These are phyloP conservation scores for Amiota mariae DNA, from an alignment of 2,888 invertebrate genomes.

Conservation along the genomic window DNA sequence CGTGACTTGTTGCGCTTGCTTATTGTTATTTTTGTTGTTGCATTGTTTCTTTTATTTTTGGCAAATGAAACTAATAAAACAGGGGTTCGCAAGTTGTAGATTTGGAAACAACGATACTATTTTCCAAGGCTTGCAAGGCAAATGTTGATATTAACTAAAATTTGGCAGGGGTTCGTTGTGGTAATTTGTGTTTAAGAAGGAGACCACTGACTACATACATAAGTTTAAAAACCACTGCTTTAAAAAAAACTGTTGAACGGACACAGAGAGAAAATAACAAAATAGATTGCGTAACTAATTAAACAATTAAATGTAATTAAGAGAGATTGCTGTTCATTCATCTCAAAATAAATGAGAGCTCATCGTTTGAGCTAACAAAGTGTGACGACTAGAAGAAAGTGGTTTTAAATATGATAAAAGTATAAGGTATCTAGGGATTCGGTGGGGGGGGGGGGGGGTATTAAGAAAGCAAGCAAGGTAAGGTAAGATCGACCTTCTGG, in stretches of 20 bases:
- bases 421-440: not conserved
- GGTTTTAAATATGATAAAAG: not conserved
- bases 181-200: too few relatives aligned
- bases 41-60: constrained; percentile 35
- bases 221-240: too few relatives aligned
- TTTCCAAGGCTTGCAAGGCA: too few relatives aligned
- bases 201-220: too few relatives aligned
- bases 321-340: constrained; percentile 39
- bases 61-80: too few relatives aligned
- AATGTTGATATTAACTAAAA: too few relatives aligned
- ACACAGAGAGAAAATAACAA: not conserved
- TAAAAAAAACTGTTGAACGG: too few relatives aligned
- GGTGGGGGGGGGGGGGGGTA: not conserved
- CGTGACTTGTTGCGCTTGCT: constrained; percentile 8
- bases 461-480: not conserved
- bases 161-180: too few relatives aligned
- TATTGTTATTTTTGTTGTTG: constrained; percentile 32
- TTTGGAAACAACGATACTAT: too few relatives aligned
- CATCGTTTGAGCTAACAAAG: constrained; percentile 39
- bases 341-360: constrained; percentile 22
- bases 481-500: constrained; percentile 10
- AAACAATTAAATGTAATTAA: constrained; percentile 62
- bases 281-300: constrained; percentile 61
- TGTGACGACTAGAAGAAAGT: constrained; percentile 34
- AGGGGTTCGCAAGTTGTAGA: too few relatives aligned